A percentile compares a stretch with the other conserved stretches of the same genome.
Evolutionary conservation across 2,797 vertebrate genomes (phyloP).

Genomic region (Gymnopithys bicolor): DNA sequence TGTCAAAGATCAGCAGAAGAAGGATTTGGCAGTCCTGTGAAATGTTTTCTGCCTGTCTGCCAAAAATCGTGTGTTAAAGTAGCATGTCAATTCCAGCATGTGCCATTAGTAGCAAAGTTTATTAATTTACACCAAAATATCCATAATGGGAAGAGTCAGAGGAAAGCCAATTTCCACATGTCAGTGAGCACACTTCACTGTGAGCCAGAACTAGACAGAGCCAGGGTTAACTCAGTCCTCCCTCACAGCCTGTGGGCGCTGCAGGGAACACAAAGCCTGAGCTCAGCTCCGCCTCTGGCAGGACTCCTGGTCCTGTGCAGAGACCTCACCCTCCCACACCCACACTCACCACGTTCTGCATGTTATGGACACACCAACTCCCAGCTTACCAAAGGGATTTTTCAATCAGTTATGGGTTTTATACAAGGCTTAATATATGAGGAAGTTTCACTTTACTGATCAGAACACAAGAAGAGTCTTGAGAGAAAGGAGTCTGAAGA

Average conservation of each 20-base stretch:
- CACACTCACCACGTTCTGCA: not conserved
- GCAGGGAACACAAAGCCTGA: not conserved
- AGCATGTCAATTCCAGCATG: not conserved
- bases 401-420: not conserved
- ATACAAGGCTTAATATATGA: not conserved
- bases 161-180: not conserved
- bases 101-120: fast-evolving
- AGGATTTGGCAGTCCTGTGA: not conserved
- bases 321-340: not conserved
- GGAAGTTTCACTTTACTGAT: not conserved
- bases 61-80: not conserved
- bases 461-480: not conserved
- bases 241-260: not conserved
- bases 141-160: not conserved
- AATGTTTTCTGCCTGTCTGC: not conserved
- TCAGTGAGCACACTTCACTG: not conserved
- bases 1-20: not conserved
- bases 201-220: not conserved
- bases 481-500: not conserved
- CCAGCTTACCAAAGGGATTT: not conserved
- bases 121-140: not conserved
- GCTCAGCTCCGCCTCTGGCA: not conserved
- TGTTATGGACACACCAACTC: not conserved
- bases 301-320: not conserved
- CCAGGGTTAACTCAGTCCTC: not conserved